Conservation (phyloP, 2,113 vertebrate species). For the Sinocyclocheilus anophthalmus region DNA sequence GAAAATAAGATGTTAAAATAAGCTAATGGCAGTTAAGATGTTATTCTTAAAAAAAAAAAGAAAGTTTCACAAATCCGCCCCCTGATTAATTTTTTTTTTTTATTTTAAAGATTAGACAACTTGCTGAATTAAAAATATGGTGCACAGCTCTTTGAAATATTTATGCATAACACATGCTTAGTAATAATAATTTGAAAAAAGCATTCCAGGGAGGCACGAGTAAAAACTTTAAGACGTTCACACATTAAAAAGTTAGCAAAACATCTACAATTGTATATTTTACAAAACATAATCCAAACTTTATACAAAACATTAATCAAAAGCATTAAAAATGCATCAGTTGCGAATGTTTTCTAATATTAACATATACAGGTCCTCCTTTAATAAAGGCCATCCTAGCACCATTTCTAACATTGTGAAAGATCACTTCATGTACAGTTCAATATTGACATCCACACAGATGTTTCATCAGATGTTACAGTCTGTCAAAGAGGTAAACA, state of each 20-base stretch:
- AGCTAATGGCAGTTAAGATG: background rate
- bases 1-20: background rate
- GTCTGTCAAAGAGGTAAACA: background rate
- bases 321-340: background rate
- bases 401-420: conserved; percentile 30
- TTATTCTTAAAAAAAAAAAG: too few relatives aligned
- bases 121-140: background rate
- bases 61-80: background rate
- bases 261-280: conserved; percentile 9
- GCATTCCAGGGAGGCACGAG: background rate
- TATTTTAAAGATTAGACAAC: background rate
- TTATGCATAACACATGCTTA: background rate
- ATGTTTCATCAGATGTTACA: background rate
- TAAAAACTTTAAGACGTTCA: background rate
- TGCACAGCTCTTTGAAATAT: background rate
- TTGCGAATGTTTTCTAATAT: background rate
- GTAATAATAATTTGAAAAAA: too few relatives aligned
- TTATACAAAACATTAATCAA: background rate
- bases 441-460: background rate
- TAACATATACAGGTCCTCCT: background rate
- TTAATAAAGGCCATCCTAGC: conserved; percentile 47
- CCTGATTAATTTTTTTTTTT: background rate
- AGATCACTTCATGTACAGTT: conserved; percentile 52
- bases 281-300: conserved; percentile 28
- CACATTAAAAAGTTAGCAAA: background rate